Conservation (phyloP, 2,888 invertebrate genomes). For the Mactromeris polynyma region DNA sequence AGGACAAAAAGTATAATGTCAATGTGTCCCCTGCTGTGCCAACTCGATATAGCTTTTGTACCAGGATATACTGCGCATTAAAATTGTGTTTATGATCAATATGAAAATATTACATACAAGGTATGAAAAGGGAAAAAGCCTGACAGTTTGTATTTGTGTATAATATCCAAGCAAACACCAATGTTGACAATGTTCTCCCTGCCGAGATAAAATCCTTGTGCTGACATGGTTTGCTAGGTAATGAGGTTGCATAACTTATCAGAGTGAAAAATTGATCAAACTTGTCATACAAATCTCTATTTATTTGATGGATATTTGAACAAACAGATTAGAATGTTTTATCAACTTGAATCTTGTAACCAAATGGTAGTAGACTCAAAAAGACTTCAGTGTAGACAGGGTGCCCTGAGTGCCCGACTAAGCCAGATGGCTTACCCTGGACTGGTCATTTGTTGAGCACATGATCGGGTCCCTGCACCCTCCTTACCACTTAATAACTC, state of each 20-base stretch:
- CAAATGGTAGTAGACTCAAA: not conserved
- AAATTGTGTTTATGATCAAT: slow-evolving; percentile 11
- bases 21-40: not conserved
- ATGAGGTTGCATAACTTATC: slow-evolving; percentile 6
- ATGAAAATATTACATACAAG: not conserved
- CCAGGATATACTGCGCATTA: not conserved
- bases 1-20: not conserved
- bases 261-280: not conserved
- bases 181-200: slow-evolving; percentile 16
- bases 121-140: not conserved
- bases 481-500: too few relatives aligned
- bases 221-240: not conserved
- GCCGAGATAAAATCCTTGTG: not conserved
- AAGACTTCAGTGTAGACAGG: not conserved
- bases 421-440: too few relatives aligned
- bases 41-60: not conserved
- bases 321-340: slow-evolving; percentile 3
- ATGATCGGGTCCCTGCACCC: too few relatives aligned
- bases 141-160: slow-evolving; percentile 21
- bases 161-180: slow-evolving; percentile 18
- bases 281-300: slow-evolving; percentile 1
- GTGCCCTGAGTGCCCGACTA: not conserved
- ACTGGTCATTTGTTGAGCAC: too few relatives aligned
- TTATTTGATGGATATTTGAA: slow-evolving; percentile 1
- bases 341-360: slow-evolving; percentile 8